Evolutionary conservation across 1,140 invertebrate genomes (phyloP).

Genomic region (Physella acuta): DNA sequence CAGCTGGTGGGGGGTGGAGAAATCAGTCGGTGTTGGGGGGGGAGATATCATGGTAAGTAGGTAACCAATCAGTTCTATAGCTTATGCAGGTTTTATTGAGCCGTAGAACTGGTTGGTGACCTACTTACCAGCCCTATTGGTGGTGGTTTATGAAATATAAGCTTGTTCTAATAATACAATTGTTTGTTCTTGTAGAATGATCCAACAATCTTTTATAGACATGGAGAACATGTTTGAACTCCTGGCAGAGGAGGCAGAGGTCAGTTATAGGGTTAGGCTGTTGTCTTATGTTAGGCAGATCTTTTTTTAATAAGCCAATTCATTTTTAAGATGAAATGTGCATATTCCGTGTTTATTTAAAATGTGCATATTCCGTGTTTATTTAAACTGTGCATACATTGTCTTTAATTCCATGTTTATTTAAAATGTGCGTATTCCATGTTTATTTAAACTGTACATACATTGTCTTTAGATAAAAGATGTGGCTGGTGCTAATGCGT

Average conservation of each 20-base stretch:
- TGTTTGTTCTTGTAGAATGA: conserved; percentile 72
- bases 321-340: too few species aligned
- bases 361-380: neutral
- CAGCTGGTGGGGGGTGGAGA: too few species aligned
- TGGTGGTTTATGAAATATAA: too few species aligned
- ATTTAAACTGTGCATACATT: neutral
- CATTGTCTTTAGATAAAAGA: too few species aligned
- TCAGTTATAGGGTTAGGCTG: conserved; percentile 59
- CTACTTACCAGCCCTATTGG: too few species aligned
- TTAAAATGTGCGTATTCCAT: neutral
- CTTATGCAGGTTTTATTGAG: too few species aligned
- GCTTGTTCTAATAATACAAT: too few species aligned
- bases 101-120: too few species aligned
- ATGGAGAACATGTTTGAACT: conserved; percentile 99
- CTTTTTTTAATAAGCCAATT: neutral
- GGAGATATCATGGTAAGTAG: too few species aligned
- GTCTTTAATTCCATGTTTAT: neutral
- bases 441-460: neutral
- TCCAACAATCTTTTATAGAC: conserved; percentile 96
- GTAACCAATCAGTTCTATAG: too few species aligned
- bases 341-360: neutral
- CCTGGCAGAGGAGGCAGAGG: conserved; percentile 81
- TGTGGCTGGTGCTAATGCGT: too few species aligned
- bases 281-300: neutral
- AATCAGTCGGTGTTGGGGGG: too few species aligned